A percentile compares a stretch with the other conserved stretches of the same genome.
Conservation (phyloP, 1,140 invertebrate species). For the Papilio glaucus region DNA sequence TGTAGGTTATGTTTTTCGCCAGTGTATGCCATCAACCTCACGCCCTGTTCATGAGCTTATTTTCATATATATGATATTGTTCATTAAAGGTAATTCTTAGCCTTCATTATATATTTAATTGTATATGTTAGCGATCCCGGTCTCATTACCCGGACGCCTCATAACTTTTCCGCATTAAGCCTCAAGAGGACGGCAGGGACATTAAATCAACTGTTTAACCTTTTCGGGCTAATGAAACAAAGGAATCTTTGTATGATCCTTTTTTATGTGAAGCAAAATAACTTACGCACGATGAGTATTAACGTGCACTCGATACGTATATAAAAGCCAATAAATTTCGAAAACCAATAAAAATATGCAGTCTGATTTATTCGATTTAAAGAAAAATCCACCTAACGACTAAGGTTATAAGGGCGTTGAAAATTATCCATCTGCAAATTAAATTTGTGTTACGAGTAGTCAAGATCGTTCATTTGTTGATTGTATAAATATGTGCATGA, state of each 20-base stretch:
- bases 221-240: constrained; percentile 44
- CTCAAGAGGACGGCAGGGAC: constrained; percentile 8
- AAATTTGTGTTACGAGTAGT: constrained; percentile 26
- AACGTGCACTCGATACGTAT: constrained; percentile 42
- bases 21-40: no score
- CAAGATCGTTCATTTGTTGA: constrained; percentile 34
- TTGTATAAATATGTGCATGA: constrained; percentile 40
- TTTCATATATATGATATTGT: background rate
- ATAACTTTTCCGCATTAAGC: constrained; percentile 39
- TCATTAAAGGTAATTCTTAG: background rate
- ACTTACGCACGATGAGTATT: constrained; percentile 39
- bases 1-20: no score
- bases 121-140: background rate
- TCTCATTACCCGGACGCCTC: constrained; percentile 18
- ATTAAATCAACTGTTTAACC: constrained; percentile 42
- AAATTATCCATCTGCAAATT: background rate
- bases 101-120: constrained; percentile 12
- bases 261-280: constrained; percentile 36
- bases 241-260: constrained; percentile 29
- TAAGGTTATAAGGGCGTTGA: background rate
- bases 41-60: background rate
- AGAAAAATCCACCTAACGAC: background rate
- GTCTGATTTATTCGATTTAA: background rate
- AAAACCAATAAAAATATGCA: constrained; percentile 2
- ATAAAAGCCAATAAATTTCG: constrained; percentile 41